Conservation (phyloP, 1,140 invertebrate species). For the Pseudobourletiella spinata region DNA sequence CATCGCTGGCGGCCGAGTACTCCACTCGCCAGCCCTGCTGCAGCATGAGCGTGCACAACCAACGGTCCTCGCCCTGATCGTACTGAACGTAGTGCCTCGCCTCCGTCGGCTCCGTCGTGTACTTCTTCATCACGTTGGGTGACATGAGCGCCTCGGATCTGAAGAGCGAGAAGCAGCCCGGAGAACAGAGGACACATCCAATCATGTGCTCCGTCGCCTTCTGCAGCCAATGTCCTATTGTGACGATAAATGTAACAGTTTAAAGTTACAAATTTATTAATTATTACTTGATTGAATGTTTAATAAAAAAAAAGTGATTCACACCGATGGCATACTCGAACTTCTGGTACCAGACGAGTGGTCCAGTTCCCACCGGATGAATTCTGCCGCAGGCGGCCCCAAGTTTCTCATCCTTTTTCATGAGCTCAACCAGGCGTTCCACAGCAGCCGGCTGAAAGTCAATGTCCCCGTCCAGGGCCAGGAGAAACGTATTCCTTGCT, state of each 20-base stretch:
- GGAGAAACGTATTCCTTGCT: conserved; percentile 49
- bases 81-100: conserved; percentile 46
- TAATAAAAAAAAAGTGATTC: too few relatives aligned
- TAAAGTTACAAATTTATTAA: neutral
- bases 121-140: conserved; percentile 52
- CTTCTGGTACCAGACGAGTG: conserved; percentile 57
- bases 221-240: conserved; percentile 59
- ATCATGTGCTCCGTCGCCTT: conserved; percentile 11
- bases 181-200: conserved; percentile 53
- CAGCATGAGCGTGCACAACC: conserved; percentile 55
- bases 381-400: conserved; percentile 50
- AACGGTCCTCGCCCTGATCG: conserved; percentile 52
- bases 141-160: conserved; percentile 52
- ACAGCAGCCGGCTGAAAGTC: conserved; percentile 50
- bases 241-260: neutral
- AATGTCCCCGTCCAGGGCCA: conserved; percentile 50
- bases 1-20: conserved; percentile 56
- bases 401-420: conserved; percentile 48
- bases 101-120: conserved; percentile 48
- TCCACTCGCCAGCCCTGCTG: conserved; percentile 57
- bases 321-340: conserved; percentile 59
- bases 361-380: conserved; percentile 47
- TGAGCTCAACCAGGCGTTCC: conserved; percentile 46
- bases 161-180: conserved; percentile 54
- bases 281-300: too few relatives aligned